Percentiles rank a stretch among this genome's conserved stretches.
These are phyloP conservation scores for Lanius ludovicianus DNA, from an alignment of 2,113 vertebrate genomes.

Conservation along the genomic window DNA sequence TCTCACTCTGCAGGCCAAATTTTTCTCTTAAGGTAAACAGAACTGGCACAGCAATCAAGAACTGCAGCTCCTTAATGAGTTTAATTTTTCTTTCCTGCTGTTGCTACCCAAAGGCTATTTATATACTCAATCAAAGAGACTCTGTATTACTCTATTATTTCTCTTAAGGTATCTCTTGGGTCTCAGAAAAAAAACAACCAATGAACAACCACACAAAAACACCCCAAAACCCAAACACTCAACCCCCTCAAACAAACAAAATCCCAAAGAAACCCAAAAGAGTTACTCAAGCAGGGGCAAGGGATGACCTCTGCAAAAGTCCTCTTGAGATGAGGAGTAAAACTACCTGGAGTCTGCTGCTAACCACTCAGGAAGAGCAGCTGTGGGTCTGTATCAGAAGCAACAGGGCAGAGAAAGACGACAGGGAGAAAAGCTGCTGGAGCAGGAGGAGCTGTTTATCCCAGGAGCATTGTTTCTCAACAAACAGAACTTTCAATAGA, in stretches of 20 bases:
- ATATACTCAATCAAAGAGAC: neutral
- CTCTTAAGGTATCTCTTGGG: neutral
- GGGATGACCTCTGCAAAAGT: neutral
- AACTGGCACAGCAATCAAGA: neutral
- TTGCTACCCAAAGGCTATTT: neutral
- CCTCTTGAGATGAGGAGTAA: neutral
- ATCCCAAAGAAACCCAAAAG: neutral
- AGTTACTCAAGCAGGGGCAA: neutral
- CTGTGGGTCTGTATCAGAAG: neutral
- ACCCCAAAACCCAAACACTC: neutral
- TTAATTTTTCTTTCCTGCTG: neutral
- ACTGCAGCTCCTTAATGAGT: neutral
- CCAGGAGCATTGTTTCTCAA: fast-evolving
- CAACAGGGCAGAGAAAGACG: neutral
- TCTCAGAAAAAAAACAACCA: neutral
- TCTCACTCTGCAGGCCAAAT: neutral
- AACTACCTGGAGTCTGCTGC: neutral
- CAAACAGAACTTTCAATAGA: neutral
- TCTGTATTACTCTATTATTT: neutral
- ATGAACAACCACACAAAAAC: neutral
- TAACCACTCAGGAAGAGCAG: neutral
- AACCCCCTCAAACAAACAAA: neutral
- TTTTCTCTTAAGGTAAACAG: neutral
- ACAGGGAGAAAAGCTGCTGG: neutral
- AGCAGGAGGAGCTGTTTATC: neutral